phyloP scores from a whole-genome alignment of 2,113 vertebrate species.

The Urocynchramus pylzowi region DNA sequence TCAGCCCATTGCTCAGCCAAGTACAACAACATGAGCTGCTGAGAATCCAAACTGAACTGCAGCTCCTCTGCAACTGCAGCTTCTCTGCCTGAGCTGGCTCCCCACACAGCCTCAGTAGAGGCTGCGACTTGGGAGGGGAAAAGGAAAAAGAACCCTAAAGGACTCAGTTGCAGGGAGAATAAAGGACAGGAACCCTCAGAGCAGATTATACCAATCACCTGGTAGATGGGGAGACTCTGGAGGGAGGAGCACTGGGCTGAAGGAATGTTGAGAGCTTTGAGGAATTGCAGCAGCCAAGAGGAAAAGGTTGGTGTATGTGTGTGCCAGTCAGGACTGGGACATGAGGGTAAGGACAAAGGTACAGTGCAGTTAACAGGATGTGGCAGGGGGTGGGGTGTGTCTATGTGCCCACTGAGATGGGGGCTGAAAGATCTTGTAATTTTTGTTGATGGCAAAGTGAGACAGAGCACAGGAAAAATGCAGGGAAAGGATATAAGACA shows the following conservation, averaged over 20 bases:
- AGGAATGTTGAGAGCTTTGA: background rate
- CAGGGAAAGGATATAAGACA: background rate
- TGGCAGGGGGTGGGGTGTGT: background rate
- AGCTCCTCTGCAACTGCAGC: background rate
- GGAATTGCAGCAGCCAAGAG: background rate
- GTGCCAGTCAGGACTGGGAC: background rate
- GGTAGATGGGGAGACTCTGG: background rate
- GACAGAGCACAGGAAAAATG: background rate
- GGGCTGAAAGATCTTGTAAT: background rate
- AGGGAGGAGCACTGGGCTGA: background rate
- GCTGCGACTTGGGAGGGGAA: background rate
- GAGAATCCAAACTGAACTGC: background rate
- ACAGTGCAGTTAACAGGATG: background rate
- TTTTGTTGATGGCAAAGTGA: background rate
- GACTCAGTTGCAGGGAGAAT: background rate
- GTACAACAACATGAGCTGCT: background rate
- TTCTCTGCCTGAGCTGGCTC: background rate
- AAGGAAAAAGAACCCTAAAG: background rate
- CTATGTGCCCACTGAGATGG: rapidly evolving
- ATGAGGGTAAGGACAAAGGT: background rate
- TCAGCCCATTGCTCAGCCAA: background rate
- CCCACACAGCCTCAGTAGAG: background rate
- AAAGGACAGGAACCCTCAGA: background rate
- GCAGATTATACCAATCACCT: background rate
- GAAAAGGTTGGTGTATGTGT: background rate